Evolutionary conservation across 1,140 invertebrate species (phyloP).

Genomic region (Pogonomyrmex barbatus): DNA sequence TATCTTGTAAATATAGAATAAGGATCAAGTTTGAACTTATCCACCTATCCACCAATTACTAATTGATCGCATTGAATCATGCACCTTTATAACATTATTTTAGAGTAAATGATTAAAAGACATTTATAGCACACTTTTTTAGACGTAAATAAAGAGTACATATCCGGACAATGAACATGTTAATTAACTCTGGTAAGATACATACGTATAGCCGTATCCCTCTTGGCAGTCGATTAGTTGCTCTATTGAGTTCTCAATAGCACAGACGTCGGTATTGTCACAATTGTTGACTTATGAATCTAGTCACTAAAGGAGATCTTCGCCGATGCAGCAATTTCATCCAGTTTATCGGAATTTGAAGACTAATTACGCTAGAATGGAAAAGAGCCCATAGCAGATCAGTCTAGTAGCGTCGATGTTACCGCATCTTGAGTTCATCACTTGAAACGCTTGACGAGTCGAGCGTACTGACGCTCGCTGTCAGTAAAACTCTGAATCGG

Average conservation of each 20-base stretch:
- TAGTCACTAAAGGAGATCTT: constrained; percentile 15
- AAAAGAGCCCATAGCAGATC: constrained; percentile 61
- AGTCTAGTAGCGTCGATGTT: constrained; percentile 57
- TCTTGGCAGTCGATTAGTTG: constrained; percentile 61
- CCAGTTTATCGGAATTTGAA: neutral
- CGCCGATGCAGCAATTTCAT: neutral
- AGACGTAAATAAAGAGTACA: too few species aligned
- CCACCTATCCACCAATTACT: too few species aligned
- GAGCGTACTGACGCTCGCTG: constrained; percentile 67
- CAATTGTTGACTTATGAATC: constrained; percentile 26
- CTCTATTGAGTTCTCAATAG: constrained; percentile 33
- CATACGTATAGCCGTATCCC: constrained; percentile 39
- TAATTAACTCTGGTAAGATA: constrained; percentile 32
- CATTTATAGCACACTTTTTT: too few species aligned
- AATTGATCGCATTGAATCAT: too few species aligned
- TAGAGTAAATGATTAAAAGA: too few species aligned
- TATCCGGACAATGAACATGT: too few species aligned
- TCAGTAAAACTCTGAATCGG: constrained; percentile 81
- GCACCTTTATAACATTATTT: too few species aligned
- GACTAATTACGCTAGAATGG: constrained; percentile 53
- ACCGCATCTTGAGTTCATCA: constrained; percentile 28
- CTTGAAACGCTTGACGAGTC: constrained; percentile 54
- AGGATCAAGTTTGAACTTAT: too few species aligned
- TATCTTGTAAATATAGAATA: too few species aligned
- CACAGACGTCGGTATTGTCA: constrained; percentile 59